Evolutionary conservation across 2,797 vertebrate species (phyloP).

Genomic region (Brachyalestes nurse): DNA sequence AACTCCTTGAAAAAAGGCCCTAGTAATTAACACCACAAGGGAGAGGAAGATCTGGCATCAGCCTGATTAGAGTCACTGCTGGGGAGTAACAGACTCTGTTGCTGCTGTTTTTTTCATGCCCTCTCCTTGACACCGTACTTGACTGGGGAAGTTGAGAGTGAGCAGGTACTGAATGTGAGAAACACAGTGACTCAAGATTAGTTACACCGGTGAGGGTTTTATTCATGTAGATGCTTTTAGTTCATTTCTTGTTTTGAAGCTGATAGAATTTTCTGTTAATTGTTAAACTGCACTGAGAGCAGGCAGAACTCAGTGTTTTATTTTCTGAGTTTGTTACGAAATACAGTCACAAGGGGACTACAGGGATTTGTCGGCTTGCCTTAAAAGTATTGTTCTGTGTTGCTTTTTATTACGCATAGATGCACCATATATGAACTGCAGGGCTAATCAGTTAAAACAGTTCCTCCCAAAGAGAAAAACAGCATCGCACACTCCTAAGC

Average conservation of each 20-base stretch:
- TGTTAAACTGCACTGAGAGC: not conserved
- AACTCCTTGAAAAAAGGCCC: conserved; percentile 68
- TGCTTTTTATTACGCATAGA: conserved; percentile 25
- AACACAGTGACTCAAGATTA: not conserved
- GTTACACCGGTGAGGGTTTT: not conserved
- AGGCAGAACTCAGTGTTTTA: conserved; percentile 29
- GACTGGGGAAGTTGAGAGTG: not conserved
- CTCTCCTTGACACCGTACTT: not conserved
- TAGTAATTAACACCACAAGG: conserved; percentile 30
- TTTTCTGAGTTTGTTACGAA: conserved; percentile 33
- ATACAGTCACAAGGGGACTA: not conserved
- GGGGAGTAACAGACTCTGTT: conserved; percentile 26
- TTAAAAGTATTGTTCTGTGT: conserved; percentile 50
- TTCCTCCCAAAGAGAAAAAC: not conserved
- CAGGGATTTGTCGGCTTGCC: conserved; percentile 44
- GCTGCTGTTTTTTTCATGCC: conserved; percentile 10
- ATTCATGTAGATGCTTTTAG: not conserved
- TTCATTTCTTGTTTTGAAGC: not conserved
- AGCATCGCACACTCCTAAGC: not conserved
- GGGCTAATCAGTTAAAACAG: not conserved
- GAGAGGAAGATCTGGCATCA: not conserved
- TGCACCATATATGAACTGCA: not conserved
- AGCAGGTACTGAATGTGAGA: not conserved
- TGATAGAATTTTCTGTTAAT: not conserved
- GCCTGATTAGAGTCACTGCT: not conserved